A percentile compares a stretch with the other conserved stretches of the same genome.
Evolutionary conservation across 2,888 invertebrate species (phyloP).

Genomic region (Xanthorhoe designata): DNA sequence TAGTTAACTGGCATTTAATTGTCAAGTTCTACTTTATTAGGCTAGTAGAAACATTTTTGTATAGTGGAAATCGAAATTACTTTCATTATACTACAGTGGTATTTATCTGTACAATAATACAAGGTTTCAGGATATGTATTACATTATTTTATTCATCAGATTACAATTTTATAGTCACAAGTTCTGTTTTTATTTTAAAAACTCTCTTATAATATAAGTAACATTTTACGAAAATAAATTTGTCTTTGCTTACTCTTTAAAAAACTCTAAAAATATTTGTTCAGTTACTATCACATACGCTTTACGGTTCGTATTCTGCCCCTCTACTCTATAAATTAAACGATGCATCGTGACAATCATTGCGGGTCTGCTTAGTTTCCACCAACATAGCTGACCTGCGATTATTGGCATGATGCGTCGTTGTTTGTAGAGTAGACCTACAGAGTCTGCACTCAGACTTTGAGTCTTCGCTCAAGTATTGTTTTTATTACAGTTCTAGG

Average conservation of each 20-base stretch:
- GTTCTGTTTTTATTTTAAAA: conserved; percentile 48
- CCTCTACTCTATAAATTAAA: too few species aligned
- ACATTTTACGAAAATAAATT: neutral
- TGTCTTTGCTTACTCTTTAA: neutral
- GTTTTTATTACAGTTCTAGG: too few species aligned
- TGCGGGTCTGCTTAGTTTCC: too few species aligned
- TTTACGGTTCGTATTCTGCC: neutral
- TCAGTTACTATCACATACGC: neutral
- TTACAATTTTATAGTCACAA: conserved; percentile 77
- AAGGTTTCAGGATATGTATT: conserved; percentile 65
- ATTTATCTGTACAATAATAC: conserved; percentile 51
- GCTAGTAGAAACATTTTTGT: conserved; percentile 20
- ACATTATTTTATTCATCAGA: conserved; percentile 70
- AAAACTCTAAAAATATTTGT: neutral
- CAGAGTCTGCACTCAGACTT: too few species aligned
- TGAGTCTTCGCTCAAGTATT: too few species aligned
- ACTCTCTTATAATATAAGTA: neutral
- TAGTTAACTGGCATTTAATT: neutral
- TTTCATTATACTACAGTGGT: conserved; percentile 45
- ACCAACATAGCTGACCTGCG: too few species aligned
- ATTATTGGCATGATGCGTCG: too few species aligned
- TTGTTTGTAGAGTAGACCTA: too few species aligned
- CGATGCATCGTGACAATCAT: too few species aligned
- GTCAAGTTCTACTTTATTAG: conserved; percentile 7
- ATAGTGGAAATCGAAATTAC: conserved; percentile 31